phyloP scores from a whole-genome alignment of 23 tunicate genomes.

The Trididemnum nubilum region DNA sequence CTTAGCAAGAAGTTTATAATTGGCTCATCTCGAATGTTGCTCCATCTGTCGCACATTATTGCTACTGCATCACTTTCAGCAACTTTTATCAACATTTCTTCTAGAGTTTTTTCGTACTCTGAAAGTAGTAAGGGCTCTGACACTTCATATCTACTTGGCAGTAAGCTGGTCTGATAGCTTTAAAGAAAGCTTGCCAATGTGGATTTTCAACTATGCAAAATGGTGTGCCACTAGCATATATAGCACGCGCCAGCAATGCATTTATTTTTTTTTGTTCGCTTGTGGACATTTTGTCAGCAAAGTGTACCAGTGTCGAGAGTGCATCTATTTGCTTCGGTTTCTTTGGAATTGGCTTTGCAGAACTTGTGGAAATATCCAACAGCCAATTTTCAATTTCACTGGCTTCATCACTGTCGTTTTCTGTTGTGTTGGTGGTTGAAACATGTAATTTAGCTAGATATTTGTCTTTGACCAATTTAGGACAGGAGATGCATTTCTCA shows the following conservation, averaged over 20 bases:
- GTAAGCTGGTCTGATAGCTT: conserved; percentile 1
- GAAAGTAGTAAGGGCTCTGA: neutral
- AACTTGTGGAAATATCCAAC: neutral
- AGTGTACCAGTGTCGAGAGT: neutral
- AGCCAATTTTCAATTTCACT: no score
- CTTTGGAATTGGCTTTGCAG: neutral
- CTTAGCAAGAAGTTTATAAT: neutral
- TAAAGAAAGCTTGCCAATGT: neutral
- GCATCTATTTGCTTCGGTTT: neutral
- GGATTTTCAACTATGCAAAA: conserved; percentile 11
- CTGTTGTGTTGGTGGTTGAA: neutral
- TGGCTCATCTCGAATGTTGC: neutral
- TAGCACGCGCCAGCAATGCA: neutral
- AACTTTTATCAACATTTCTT: neutral
- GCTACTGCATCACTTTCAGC: neutral
- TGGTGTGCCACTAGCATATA: conserved; percentile 18
- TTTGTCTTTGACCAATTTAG: neutral
- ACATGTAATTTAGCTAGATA: neutral
- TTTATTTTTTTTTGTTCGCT: neutral
- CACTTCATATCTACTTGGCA: neutral
- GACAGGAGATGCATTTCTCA: neutral
- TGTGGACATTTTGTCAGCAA: neutral
- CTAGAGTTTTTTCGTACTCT: neutral
- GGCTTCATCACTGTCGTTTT: neutral
- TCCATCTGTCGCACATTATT: conserved; percentile 1